Conservation (phyloP, 2,113 vertebrate genomes). For the Anoplopoma fimbria region DNA sequence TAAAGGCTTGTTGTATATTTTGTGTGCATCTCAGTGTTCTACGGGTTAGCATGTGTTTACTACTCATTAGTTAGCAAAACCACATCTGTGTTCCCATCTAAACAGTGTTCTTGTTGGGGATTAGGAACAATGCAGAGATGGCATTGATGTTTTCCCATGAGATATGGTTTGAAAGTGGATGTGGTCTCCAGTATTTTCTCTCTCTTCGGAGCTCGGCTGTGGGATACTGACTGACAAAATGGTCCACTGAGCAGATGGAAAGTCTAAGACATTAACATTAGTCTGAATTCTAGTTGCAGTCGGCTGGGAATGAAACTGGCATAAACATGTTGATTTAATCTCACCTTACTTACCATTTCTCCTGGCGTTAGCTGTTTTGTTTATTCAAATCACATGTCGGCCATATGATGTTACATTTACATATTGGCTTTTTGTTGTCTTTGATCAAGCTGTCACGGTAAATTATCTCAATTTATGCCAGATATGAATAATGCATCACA, state of each 20-base stretch:
- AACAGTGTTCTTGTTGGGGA: constrained; percentile 42
- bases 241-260: constrained; percentile 1
- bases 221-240: neutral
- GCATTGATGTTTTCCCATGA: constrained; percentile 25
- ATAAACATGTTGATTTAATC: constrained; percentile 50
- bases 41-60: constrained; percentile 38
- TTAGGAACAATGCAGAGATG: constrained; percentile 26
- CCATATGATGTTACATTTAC: constrained; percentile 26
- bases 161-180: constrained; percentile 10
- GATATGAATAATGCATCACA: constrained; percentile 44
- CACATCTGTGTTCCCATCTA: constrained; percentile 49
- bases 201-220: neutral
- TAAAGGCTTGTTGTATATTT: constrained; percentile 19
- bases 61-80: constrained; percentile 50
- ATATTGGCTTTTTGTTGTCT: constrained; percentile 46
- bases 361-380: constrained; percentile 18
- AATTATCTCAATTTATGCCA: constrained; percentile 26
- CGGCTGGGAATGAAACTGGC: neutral
- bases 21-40: constrained; percentile 17
- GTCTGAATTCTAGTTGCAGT: neutral
- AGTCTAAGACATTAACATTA: neutral
- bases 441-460: constrained; percentile 43
- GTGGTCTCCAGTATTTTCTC: neutral
- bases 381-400: constrained; percentile 24
- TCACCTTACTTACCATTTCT: constrained; percentile 25